Base-by-base conservation (phyloP, 2,888 invertebrate species). In the Pseudococcus jackbeardsleyi region DNA sequence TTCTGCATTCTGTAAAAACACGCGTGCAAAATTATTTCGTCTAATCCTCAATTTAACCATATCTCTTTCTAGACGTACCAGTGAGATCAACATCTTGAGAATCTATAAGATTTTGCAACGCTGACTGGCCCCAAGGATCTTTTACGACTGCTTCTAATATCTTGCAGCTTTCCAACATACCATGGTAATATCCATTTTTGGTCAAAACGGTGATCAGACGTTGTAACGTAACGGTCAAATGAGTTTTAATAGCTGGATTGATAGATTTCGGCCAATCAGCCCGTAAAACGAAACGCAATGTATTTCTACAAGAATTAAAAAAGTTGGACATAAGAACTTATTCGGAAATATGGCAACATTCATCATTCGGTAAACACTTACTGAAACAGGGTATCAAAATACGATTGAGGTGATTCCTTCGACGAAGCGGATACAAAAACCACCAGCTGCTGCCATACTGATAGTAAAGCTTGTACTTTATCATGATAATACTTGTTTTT, bases 191-290 rank as follows among this genome's bases (percentile, higher is more conserved):
- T 88, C 77, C 82, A 50, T 85, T 85, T 64, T 88, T 84, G 90
- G 89, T 91, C 90, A 91, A 92, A 91, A 91, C 92, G 91, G 89
- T 91, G 89, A 91, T 93, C 91, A 92, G 92, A 90, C 92, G 91
- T 91, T 92, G 92, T 89, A 92, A 90, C 68, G 92, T 92, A 48
- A 92, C 92, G 90, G 91, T 91, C 90, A 92, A 91, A 90, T 92
- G 92, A 89, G 92, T 92, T 90, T 91, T 92, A 89, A 92, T 91
- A 89, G 91, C 92, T 90, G 91, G 91, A 90, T 91, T 90, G 22
- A 22, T 22, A 90, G 92, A 91, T 90, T 92, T 92, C 91, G 93
- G 93, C 94, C 94, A 94, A 90, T 93, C 92, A 88, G 93, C 94
- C 89, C 93, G 92, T 90, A 93, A 92, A 90, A 93, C 92, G 90